These are phyloP conservation scores for Catharus fuscescens DNA, from an alignment of 2,113 vertebrate genomes.

Conservation along the genomic window DNA sequence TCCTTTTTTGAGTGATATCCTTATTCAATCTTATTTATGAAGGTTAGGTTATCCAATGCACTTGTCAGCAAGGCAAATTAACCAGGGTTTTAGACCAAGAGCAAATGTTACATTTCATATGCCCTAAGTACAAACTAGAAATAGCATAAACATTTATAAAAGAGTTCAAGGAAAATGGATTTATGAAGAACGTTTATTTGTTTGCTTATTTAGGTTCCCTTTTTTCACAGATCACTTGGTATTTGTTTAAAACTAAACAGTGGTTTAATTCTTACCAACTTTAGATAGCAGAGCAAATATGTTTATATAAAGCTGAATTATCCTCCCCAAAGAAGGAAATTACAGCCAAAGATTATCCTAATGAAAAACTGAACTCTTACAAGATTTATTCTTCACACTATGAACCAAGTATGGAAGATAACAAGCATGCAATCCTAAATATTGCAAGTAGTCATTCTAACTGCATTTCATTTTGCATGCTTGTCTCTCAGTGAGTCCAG, in stretches of 20 bases:
- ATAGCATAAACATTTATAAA: neutral
- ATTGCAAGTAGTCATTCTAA: neutral
- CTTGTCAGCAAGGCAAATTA: neutral
- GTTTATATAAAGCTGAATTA: neutral
- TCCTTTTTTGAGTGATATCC: slow-evolving; percentile 34
- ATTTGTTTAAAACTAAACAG: neutral
- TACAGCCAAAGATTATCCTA: neutral
- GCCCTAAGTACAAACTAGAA: neutral
- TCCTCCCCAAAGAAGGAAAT: neutral
- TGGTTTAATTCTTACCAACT: neutral
- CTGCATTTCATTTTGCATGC: neutral
- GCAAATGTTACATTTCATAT: neutral
- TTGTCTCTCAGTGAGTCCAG: neutral
- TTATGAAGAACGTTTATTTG: neutral
- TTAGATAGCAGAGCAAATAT: neutral
- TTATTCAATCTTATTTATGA: slow-evolving; percentile 25
- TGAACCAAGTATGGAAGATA: neutral
- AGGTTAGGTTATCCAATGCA: neutral
- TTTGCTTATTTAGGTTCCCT: neutral
- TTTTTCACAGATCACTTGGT: neutral
- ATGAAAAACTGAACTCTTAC: neutral
- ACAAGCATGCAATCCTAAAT: neutral
- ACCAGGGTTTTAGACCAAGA: neutral
- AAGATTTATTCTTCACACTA: neutral
- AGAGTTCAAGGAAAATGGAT: neutral